Evolutionary conservation across 1,140 invertebrate genomes (phyloP).

Genomic region (Polypedilum pembai): DNA sequence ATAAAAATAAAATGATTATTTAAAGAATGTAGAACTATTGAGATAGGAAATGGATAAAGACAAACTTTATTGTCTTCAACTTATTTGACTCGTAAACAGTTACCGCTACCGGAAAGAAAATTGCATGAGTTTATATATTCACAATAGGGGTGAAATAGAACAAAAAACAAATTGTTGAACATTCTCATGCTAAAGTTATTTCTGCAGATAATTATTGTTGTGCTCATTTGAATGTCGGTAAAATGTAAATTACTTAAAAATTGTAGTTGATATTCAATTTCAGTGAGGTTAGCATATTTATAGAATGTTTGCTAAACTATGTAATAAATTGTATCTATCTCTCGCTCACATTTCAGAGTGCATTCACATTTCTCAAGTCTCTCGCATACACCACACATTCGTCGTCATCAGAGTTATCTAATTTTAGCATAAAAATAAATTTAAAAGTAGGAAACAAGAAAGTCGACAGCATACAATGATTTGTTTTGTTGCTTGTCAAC

Average conservation of each 20-base stretch:
- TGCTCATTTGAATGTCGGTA: too few species aligned
- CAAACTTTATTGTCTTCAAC: too few species aligned
- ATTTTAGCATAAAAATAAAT: neutral
- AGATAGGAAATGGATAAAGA: neutral
- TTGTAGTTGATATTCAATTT: neutral
- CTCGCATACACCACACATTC: neutral
- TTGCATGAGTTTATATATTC: too few species aligned
- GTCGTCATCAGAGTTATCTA: neutral
- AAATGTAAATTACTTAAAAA: too few species aligned
- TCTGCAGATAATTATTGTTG: too few species aligned
- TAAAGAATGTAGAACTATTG: neutral
- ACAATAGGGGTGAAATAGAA: too few species aligned
- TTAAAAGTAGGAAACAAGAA: neutral
- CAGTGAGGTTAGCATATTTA: neutral
- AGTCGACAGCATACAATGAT: neutral
- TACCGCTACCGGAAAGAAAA: too few species aligned
- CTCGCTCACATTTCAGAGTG: neutral
- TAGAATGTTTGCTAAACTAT: neutral
- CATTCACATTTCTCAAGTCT: neutral
- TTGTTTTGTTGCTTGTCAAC: neutral
- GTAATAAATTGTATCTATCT: neutral
- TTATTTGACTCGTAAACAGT: too few species aligned
- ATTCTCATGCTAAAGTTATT: too few species aligned
- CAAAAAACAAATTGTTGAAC: too few species aligned
- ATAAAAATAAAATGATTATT: neutral